A percentile compares a stretch with the other conserved stretches of the same genome.
Evolutionary conservation across 2,797 vertebrate species (phyloP).

Genomic region (Notamacropus eugenii): DNA sequence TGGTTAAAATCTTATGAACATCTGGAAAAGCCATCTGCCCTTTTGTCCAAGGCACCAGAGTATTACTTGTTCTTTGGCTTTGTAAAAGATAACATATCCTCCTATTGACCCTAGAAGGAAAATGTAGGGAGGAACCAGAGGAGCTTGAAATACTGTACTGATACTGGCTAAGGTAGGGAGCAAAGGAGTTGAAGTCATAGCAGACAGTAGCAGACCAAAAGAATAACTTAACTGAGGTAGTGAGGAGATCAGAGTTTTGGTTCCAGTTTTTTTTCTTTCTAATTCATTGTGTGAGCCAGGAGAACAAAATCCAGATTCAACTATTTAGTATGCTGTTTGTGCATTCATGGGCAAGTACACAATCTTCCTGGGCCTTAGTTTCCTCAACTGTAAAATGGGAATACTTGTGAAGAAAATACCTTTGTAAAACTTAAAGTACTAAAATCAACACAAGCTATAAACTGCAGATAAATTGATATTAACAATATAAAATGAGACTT

Average conservation of each 20-base stretch:
- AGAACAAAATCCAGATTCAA: not conserved
- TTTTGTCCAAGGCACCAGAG: not conserved
- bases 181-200: not conserved
- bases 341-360: not conserved
- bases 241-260: not conserved
- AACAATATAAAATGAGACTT: not conserved
- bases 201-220: not conserved
- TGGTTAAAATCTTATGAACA: slow-evolving; percentile 54
- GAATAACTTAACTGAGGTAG: not conserved
- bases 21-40: slow-evolving; percentile 22
- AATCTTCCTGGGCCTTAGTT: not conserved
- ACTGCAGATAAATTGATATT: not conserved
- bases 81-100: slow-evolving; percentile 34
- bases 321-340: not conserved
- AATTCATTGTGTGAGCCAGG: not conserved
- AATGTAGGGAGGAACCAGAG: slow-evolving; percentile 10
- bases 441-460: not conserved
- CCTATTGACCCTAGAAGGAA: not conserved
- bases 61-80: not conserved
- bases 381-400: not conserved
- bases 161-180: not conserved
- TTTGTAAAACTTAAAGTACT: not conserved
- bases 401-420: not conserved
- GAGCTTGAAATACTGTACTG: not conserved
- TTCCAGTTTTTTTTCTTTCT: not conserved